phyloP scores from a whole-genome alignment of 2,797 vertebrate genomes.

The Melanotaenia pygmaea region DNA sequence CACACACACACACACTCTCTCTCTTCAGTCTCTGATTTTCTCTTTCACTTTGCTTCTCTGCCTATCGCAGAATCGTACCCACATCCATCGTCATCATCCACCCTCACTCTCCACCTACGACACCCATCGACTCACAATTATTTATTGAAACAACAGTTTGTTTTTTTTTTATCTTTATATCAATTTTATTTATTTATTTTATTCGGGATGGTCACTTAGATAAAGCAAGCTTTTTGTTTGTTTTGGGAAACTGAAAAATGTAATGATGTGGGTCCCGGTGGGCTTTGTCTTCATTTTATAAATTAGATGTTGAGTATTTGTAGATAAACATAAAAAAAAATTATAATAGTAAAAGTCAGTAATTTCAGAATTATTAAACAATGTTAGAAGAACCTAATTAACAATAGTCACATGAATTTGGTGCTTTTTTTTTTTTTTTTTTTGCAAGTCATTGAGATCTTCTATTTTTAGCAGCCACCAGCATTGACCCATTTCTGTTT shows the following conservation, averaged over 20 bases:
- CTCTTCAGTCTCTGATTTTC: constrained; percentile 38
- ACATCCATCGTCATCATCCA: constrained; percentile 17
- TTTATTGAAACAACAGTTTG: too few relatives aligned
- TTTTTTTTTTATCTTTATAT: too few relatives aligned
- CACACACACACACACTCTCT: too few relatives aligned
- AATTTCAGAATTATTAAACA: not conserved
- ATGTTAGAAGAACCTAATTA: not conserved
- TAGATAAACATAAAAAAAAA: not conserved
- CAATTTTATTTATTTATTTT: too few relatives aligned
- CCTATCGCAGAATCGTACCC: constrained; percentile 7
- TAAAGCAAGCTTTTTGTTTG: too few relatives aligned
- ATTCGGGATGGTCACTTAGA: too few relatives aligned
- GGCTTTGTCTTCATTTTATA: too few relatives aligned
- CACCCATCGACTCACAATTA: constrained; percentile 1
- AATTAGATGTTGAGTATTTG: not conserved
- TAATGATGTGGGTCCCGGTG: too few relatives aligned
- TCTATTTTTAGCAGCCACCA: constrained; percentile 30
- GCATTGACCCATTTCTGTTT: constrained; percentile 19
- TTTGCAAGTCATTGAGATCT: not conserved
- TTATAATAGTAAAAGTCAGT: not conserved
- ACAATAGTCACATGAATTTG: not conserved
- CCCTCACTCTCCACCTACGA: not conserved
- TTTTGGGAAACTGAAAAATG: too few relatives aligned
- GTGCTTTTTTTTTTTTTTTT: not conserved
- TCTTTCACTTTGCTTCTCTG: constrained; percentile 27